Evolutionary conservation across 2,113 vertebrate genomes (phyloP).

Genomic region (Greenwoodochromis staneri): DNA sequence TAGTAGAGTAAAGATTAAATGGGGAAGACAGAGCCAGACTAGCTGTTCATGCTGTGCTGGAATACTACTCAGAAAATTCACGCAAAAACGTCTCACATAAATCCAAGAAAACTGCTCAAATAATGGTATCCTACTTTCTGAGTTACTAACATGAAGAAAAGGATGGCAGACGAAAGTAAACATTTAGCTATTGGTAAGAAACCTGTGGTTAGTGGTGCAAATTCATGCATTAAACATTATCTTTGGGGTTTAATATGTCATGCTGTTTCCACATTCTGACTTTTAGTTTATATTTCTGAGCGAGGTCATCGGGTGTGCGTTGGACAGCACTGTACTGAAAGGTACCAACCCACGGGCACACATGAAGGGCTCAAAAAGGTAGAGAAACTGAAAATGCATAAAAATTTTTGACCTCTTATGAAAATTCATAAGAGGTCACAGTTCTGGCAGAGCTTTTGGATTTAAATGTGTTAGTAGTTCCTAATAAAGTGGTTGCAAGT

Average conservation of each 20-base stretch:
- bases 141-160: neutral
- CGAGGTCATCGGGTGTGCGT: neutral
- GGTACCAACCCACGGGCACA: neutral
- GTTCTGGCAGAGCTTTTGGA: neutral
- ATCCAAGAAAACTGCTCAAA: neutral
- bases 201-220: neutral
- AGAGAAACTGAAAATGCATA: neutral
- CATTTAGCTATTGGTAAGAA: fast-evolving
- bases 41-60: neutral
- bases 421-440: neutral
- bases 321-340: neutral
- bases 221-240: neutral
- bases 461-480: neutral
- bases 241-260: neutral
- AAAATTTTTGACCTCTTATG: no score
- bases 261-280: neutral
- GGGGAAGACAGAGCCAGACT: neutral
- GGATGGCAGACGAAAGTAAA: neutral
- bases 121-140: neutral
- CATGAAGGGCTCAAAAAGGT: neutral
- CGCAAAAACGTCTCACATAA: neutral
- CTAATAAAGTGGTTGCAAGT: neutral
- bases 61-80: neutral
- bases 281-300: neutral
- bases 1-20: neutral